phyloP scores from a whole-genome alignment of 2,113 vertebrate species.

The Glaucomys volans region DNA sequence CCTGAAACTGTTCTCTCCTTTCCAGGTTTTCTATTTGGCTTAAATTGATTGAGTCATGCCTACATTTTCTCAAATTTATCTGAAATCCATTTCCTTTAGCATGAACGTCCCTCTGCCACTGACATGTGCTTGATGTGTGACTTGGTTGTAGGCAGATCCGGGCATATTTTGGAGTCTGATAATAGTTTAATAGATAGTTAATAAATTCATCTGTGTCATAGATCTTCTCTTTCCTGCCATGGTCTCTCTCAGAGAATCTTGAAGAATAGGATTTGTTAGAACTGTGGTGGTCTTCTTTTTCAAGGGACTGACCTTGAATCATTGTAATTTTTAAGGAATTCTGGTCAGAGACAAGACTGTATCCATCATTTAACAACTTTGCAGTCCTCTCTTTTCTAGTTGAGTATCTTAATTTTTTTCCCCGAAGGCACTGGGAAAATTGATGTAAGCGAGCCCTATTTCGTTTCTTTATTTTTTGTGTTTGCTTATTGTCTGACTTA shows the following conservation, averaged over 20 bases:
- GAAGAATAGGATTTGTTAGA: background rate
- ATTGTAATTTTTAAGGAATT: slow-evolving; percentile 78
- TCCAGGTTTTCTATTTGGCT: slow-evolving; percentile 70
- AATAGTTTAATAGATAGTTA: slow-evolving; percentile 89
- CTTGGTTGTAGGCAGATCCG: slow-evolving; percentile 82
- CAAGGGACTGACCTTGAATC: slow-evolving; percentile 48
- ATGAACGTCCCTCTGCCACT: slow-evolving; percentile 86
- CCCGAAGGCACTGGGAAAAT: slow-evolving; percentile 61
- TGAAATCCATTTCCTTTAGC: slow-evolving; percentile 80
- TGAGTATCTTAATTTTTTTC: slow-evolving; percentile 70
- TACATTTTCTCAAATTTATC: slow-evolving; percentile 76
- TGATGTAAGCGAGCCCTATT: slow-evolving; percentile 7
- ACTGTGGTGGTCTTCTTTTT: slow-evolving; percentile 44
- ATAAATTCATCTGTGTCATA: slow-evolving; percentile 91
- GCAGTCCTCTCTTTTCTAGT: slow-evolving; percentile 9
- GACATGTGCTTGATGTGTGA: background rate
- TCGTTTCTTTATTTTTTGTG: slow-evolving; percentile 67
- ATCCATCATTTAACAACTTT: background rate
- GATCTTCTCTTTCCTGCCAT: slow-evolving; percentile 85
- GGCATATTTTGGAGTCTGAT: slow-evolving; percentile 83
- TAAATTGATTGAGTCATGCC: slow-evolving; percentile 64
- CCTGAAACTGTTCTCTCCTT: slow-evolving; percentile 38
- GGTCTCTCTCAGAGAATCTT: background rate
- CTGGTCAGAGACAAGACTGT: background rate
- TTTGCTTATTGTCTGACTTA: slow-evolving; percentile 28